Evolutionary conservation across 2,888 invertebrate genomes (phyloP).

Genomic region (Gymnoscelis rufifasciata): DNA sequence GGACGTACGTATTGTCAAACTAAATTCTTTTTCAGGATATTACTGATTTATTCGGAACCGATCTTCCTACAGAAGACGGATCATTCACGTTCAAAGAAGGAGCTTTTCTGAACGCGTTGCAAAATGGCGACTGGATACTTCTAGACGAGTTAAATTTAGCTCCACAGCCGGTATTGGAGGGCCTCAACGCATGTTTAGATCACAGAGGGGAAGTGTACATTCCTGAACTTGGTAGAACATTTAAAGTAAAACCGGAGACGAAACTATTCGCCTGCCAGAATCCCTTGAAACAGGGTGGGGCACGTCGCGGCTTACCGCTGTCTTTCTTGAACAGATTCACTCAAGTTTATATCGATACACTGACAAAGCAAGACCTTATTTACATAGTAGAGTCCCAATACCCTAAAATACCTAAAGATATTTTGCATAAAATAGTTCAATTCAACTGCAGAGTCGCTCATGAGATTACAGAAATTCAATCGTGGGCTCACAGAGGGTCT

Average conservation of each 20-base stretch:
- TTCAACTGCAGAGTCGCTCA: conserved; percentile 86
- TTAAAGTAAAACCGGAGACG: conserved; percentile 86
- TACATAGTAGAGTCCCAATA: conserved; percentile 84
- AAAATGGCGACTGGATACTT: conserved; percentile 96
- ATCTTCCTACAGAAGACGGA: conserved; percentile 96
- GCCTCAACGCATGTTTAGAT: conserved; percentile 98
- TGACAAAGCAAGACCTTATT: conserved; percentile 82
- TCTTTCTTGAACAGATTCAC: conserved; percentile 99
- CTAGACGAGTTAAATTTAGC: conserved; percentile 99
- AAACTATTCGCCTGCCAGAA: conserved; percentile 98
- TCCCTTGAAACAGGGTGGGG: conserved; percentile 96
- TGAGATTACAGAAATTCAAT: conserved; percentile 80
- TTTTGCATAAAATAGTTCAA: conserved; percentile 85
- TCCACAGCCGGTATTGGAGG: conserved; percentile 98
- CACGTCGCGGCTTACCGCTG: conserved; percentile 95
- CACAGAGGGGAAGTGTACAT: conserved; percentile 97
- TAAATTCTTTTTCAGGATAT: conserved; percentile 86
- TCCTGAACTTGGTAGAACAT: conserved; percentile 94
- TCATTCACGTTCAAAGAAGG: conserved; percentile 98
- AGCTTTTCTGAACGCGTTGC: conserved; percentile 94
- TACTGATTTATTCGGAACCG: conserved; percentile 98
- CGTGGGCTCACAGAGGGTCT: conserved; percentile 89
- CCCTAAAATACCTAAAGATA: conserved; percentile 76
- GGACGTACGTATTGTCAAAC: too few relatives aligned
- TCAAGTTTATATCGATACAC: conserved; percentile 86